phyloP scores from a whole-genome alignment of 2,797 vertebrate species.

The Fratercula arctica region DNA sequence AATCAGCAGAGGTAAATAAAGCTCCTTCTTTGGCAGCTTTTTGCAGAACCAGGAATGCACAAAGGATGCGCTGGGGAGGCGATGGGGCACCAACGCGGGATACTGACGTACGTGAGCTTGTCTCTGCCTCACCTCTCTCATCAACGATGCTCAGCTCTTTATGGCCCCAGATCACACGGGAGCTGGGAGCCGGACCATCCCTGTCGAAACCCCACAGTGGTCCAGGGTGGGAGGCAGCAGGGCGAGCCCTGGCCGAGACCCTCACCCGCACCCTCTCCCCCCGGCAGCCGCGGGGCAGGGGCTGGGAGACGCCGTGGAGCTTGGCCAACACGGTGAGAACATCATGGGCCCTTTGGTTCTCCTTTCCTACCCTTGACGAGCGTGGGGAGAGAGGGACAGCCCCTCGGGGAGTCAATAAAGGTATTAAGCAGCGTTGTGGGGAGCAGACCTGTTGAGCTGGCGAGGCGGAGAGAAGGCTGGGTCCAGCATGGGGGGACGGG shows the following conservation, averaged over 20 bases:
- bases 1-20: not conserved
- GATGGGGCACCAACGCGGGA: accelerated
- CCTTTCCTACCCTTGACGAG: not conserved
- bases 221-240: not conserved
- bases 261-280: not conserved
- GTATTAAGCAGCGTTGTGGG: not conserved
- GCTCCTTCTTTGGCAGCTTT: not conserved
- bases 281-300: not conserved
- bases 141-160: not conserved
- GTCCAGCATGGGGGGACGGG: not conserved
- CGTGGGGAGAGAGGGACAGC: not conserved
- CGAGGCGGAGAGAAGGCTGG: not conserved
- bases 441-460: not conserved
- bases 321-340: accelerated
- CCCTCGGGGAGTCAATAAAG: not conserved
- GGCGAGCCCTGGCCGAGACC: not conserved
- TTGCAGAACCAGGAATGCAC: not conserved
- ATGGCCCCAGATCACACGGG: not conserved
- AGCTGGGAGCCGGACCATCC: not conserved
- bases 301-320: not conserved
- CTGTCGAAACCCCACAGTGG: not conserved
- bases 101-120: accelerated
- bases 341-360: accelerated
- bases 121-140: not conserved
- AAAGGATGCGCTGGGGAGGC: not conserved